A percentile compares a stretch with the other conserved stretches of the same genome.
Evolutionary conservation across 2,113 vertebrate species (phyloP).

Genomic region (Aleadryas rufinucha): DNA sequence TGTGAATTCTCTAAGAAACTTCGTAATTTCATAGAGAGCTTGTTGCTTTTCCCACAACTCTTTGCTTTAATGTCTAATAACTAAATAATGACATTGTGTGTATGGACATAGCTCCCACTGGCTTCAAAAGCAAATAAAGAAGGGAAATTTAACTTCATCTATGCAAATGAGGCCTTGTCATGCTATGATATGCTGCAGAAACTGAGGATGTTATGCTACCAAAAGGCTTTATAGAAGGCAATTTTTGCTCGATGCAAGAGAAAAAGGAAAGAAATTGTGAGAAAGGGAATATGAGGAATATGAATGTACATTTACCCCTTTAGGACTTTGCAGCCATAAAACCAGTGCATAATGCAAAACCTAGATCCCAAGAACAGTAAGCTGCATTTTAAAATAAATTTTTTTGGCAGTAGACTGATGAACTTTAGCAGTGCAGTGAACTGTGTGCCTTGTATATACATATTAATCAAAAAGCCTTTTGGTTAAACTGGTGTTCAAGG

Average conservation of each 20-base stretch:
- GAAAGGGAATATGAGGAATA: not conserved
- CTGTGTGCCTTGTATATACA: not conserved
- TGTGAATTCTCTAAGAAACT: not conserved
- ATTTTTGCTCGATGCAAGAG: not conserved
- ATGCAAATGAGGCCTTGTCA: not conserved
- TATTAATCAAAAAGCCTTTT: not conserved
- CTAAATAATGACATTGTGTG: not conserved
- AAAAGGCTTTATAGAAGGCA: conserved; percentile 5
- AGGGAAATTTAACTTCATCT: not conserved
- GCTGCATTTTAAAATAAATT: conserved; percentile 15
- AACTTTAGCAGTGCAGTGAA: not conserved
- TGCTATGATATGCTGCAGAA: not conserved
- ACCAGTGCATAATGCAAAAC: conserved; percentile 5
- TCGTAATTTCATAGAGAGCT: not conserved
- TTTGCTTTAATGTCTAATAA: not conserved
- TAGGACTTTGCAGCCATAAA: conserved; percentile 24
- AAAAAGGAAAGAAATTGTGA: conserved; percentile 6
- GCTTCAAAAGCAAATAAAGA: not conserved
- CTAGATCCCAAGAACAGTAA: not conserved
- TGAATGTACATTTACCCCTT: not conserved
- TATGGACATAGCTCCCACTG: not conserved
- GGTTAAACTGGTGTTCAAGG: not conserved
- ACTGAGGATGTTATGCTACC: not conserved
- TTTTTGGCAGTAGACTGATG: conserved; percentile 46
- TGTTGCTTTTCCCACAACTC: not conserved